Evolutionary conservation across 2,797 vertebrate genomes (phyloP), one percentile per base, ranked within the genome.

Genomic region (Dallia pectoralis): DNA sequence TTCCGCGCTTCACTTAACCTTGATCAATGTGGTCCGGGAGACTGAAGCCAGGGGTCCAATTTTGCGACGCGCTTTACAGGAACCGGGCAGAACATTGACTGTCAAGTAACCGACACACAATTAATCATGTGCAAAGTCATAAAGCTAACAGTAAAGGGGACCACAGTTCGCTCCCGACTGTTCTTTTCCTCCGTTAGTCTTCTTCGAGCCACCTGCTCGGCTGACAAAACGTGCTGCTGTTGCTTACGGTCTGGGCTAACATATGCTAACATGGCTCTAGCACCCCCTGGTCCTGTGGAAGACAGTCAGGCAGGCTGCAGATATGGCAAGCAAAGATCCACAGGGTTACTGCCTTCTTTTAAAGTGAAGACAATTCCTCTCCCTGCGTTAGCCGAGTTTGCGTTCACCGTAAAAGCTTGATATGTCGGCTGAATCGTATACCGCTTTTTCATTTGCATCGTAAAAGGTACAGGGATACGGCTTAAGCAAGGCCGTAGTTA

Each of bases 81-180:
- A 77, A 81, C 76, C 81, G 69, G 69, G 79, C 76, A 78, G 85
- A 85, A 87, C 85, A 83, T 85, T 83, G 80, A 82, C 84, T 90
- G 86, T 91, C 89, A 91, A 84, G 80, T 81, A 82, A 72, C 73
- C 82, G 84, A 87, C 88, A 82, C 74, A 81, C 82, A 83, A 92
- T 93, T 90, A 91, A 91, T 93, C 91, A 90, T 8, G 73, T 66
- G 72, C 87, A 92, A 92, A 90, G 90, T 91, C 90, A 89, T 74
- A 84, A 83, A 49, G 80, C 78, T 40, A n/a, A 49, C 81, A 76
- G 85, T 87, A 86, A 91, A 92, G 88, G 87, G 88, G 89, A 83
- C 53, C 11, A 59, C 9, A 11, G 22, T 59, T 14, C 53, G 8
- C 51, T 53, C 51, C 51, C 4, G 16, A 8, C 51, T n/a, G 19